A percentile compares a stretch with the other conserved stretches of the same genome.
phyloP scores from a whole-genome alignment of 1,140 invertebrate genomes.

The Aphaenogaster ashmeadi region DNA sequence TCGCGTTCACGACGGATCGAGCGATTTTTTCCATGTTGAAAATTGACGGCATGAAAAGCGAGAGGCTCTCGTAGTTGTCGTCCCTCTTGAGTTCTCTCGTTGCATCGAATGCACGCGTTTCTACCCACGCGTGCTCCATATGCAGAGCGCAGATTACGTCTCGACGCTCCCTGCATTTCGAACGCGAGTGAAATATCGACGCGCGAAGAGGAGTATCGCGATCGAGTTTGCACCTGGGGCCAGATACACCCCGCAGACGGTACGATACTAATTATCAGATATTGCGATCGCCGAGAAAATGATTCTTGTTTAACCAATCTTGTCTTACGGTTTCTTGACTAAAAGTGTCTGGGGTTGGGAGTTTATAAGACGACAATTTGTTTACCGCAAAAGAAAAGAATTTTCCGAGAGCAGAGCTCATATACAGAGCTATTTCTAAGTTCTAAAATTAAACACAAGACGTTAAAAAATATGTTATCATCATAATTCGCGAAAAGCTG shows the following conservation, averaged over 20 bases:
- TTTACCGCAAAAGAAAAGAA: background rate
- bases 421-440: background rate
- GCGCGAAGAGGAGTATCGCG: slow-evolving; percentile 26
- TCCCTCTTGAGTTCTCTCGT: slow-evolving; percentile 33
- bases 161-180: slow-evolving; percentile 51
- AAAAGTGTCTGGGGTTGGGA: background rate
- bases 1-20: slow-evolving; percentile 6
- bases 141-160: slow-evolving; percentile 51
- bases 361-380: background rate
- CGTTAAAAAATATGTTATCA: background rate
- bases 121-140: slow-evolving; percentile 38
- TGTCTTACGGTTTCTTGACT: background rate
- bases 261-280: slow-evolving; percentile 31
- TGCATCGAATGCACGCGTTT: slow-evolving; percentile 47
- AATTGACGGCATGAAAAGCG: slow-evolving; percentile 45
- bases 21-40: slow-evolving; percentile 35
- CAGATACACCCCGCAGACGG: background rate
- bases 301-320: background rate
- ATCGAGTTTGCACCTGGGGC: slow-evolving; percentile 33
- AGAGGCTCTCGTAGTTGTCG: slow-evolving; percentile 31
- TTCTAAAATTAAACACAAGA: background rate
- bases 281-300: background rate
- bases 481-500: background rate
- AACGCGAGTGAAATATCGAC: slow-evolving; percentile 46
- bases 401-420: background rate